phyloP scores from a whole-genome alignment of 2,888 invertebrate species.

The Petrophora chlorosata region DNA sequence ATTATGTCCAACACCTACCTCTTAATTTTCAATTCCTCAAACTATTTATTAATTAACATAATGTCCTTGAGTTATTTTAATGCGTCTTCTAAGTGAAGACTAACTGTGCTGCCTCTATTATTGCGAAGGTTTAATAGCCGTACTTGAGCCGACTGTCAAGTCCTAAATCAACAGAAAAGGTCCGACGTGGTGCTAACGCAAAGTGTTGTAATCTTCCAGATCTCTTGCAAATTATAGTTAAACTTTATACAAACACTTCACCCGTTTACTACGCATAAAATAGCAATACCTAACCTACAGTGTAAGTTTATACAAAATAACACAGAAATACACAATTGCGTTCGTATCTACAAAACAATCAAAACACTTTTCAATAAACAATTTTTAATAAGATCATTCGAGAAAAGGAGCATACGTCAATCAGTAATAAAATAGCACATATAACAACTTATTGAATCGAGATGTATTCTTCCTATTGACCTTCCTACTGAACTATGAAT shows the following conservation, averaged over 20 bases:
- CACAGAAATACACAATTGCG: too few species aligned
- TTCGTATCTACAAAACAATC: too few species aligned
- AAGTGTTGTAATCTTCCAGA: conserved; percentile 76
- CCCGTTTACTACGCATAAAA: conserved; percentile 30
- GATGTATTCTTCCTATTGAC: too few species aligned
- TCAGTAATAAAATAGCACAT: too few species aligned
- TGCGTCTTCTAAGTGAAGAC: conserved; percentile 17
- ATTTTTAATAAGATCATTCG: too few species aligned
- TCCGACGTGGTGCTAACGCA: conserved; percentile 57
- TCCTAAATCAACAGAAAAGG: conserved; percentile 75
- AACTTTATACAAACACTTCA: conserved; percentile 69
- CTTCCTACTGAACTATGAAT: too few species aligned
- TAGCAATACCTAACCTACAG: too few species aligned
- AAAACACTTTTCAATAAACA: too few species aligned
- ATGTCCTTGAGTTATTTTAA: conserved; percentile 9
- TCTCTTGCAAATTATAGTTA: conserved; percentile 74
- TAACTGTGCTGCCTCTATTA: conserved; percentile 36
- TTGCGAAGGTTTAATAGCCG: conserved; percentile 49
- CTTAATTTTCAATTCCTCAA: background rate
- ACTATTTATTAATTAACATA: conserved; percentile 8
- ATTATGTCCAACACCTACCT: too few species aligned
- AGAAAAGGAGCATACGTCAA: too few species aligned
- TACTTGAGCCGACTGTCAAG: conserved; percentile 62
- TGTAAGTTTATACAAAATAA: too few species aligned
- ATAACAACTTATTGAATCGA: too few species aligned